Evolutionary conservation across 2,113 vertebrate genomes (phyloP).

Genomic region (Pleuronectes platessa): DNA sequence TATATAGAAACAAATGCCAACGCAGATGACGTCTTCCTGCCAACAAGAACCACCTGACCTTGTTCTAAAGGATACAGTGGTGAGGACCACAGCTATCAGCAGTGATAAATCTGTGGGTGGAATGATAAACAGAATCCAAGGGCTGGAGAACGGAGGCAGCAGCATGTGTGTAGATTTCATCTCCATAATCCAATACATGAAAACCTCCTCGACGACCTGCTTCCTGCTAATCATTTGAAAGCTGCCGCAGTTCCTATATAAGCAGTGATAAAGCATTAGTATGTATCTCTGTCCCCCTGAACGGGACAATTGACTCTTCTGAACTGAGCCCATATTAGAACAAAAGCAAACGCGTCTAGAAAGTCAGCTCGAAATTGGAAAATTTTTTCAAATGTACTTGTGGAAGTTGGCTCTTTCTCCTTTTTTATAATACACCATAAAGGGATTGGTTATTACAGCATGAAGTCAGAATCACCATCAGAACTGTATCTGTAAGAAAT

Average conservation of each 20-base stretch:
- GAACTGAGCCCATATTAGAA: slow-evolving; percentile 25
- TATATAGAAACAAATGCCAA: background rate
- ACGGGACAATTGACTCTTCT: slow-evolving; percentile 27
- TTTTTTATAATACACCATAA: background rate
- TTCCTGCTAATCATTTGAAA: background rate
- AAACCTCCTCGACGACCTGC: background rate
- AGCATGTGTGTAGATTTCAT: background rate
- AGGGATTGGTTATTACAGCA: slow-evolving; percentile 32
- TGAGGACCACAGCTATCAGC: background rate
- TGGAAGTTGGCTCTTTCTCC: slow-evolving; percentile 29
- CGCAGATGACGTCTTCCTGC: background rate
- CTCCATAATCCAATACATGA: background rate
- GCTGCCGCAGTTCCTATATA: background rate
- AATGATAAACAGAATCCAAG: background rate
- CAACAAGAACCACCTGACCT: background rate
- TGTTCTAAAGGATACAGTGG: background rate
- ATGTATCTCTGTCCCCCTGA: slow-evolving; percentile 18
- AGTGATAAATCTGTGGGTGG: background rate
- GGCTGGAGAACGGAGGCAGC: background rate
- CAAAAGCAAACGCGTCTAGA: slow-evolving; percentile 27
- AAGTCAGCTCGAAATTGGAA: slow-evolving; percentile 40
- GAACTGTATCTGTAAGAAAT: slow-evolving; percentile 34
- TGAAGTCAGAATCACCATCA: slow-evolving; percentile 47
- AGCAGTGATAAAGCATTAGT: background rate
- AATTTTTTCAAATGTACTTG: slow-evolving; percentile 38